These are phyloP conservation scores for Peucedramus taeniatus DNA, from an alignment of 2,113 vertebrate species.

Conservation along the genomic window DNA sequence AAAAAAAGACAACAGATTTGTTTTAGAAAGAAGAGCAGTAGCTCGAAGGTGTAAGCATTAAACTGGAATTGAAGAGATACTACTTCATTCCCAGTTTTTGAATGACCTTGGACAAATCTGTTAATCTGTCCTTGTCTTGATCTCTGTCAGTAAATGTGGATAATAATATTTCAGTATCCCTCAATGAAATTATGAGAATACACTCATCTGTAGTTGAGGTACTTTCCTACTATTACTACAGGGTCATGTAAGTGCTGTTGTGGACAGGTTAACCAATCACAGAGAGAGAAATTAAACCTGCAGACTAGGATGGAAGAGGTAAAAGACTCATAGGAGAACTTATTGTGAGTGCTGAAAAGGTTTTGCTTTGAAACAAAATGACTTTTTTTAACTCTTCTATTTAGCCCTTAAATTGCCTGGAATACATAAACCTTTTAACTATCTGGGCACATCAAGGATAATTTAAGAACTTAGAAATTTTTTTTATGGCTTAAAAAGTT, in stretches of 20 bases:
- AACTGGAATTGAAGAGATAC: background rate
- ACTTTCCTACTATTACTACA: background rate
- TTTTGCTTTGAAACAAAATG: background rate
- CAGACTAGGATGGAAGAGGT: background rate
- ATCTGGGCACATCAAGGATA: background rate
- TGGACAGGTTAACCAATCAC: background rate
- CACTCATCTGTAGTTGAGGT: background rate
- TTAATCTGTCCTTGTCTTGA: conserved; percentile 26
- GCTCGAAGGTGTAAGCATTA: background rate
- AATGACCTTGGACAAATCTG: background rate
- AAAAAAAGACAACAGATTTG: background rate
- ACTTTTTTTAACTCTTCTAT: background rate
- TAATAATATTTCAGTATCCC: background rate
- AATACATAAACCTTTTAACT: background rate
- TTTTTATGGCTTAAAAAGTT: background rate
- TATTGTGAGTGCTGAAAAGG: background rate
- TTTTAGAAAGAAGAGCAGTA: background rate
- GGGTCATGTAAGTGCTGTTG: background rate
- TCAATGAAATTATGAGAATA: conserved; percentile 2
- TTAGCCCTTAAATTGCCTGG: background rate
- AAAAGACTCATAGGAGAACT: background rate
- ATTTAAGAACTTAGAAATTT: background rate
- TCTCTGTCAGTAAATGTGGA: background rate
- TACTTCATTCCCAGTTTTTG: background rate
- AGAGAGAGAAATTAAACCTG: background rate